These are phyloP conservation scores for Babyrousa celebensis DNA, from an alignment of 2,797 vertebrate genomes.

Conservation along the genomic window DNA sequence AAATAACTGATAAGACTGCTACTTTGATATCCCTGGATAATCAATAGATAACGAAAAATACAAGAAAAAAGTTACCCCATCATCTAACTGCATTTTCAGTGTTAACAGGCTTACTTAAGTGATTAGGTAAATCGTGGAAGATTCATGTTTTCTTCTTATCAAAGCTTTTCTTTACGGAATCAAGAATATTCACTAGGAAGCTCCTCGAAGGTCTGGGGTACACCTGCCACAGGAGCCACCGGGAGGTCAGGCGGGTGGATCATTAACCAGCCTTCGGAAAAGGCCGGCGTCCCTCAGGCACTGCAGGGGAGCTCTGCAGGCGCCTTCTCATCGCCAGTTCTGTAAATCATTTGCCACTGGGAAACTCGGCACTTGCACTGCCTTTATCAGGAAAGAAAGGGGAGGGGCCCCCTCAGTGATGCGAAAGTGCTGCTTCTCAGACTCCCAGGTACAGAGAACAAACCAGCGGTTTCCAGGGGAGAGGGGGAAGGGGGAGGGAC, in stretches of 20 bases:
- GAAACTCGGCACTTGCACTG: not conserved
- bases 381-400: not conserved
- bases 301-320: not conserved
- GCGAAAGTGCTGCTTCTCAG: not conserved
- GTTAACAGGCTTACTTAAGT: not conserved
- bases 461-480: not conserved
- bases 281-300: not conserved
- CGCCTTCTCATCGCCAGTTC: not conserved
- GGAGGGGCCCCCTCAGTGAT: rapidly evolving
- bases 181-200: not conserved
- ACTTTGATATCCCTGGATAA: not conserved
- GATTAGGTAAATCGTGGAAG: not conserved
- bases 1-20: not conserved
- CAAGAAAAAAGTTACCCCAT: not conserved
- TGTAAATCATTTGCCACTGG: not conserved
- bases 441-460: not conserved
- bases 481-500: not conserved
- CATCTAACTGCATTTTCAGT: not conserved
- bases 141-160: slow-evolving; percentile 37
- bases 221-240: not conserved
- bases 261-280: slow-evolving; percentile 38
- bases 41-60: not conserved
- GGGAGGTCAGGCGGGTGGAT: not conserved
- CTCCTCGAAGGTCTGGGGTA: not conserved
- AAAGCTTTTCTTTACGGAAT: slow-evolving; percentile 2